Evolutionary conservation across 1,140 invertebrate genomes (phyloP), one percentile per base, ranked within the genome.

Genomic region (Pantala flavescens): DNA sequence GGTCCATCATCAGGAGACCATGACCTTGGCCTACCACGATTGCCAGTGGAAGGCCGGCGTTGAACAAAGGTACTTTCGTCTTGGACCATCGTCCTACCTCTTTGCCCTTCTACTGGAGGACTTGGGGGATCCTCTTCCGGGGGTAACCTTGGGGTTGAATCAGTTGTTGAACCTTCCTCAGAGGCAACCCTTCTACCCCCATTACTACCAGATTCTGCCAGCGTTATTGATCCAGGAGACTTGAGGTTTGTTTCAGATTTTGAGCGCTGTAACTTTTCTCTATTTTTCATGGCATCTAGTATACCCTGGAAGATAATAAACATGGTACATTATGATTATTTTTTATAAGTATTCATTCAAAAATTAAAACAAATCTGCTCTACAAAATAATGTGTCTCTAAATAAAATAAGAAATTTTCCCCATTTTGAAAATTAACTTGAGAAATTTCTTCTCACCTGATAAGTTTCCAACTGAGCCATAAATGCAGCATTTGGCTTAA

Each of bases 401-500:
- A 36, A 36, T 36, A 5, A 36, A 36, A 36, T 5, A 36, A 36
- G 28, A 36, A 5, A 36, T 36, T 36, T 36, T 36, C 28, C 9
- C 9, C 28, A 36, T 5, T 36, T 36, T 36, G 9, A 72, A 23
- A 71, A 36, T 14, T 43, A 55, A n/a, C 21, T 7, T 23, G 28
- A 7, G 14, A 21, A 74, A 74, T 43, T 73, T 70, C 16, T 28
- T 0, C 71, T 77, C 75, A 84, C 88, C 83, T 97, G 93, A 82
- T 99, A 99, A 12, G 93, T 98, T 84, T 96, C 93, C 74, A 99
- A 84, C 83, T 99, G 97, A 77, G 90, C 87, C 72, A 97, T 87
- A 84, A 99, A 99, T 79, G 93, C 96, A 63, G 89, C 90, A 83
- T 99, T 99, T 0, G 97, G 97, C 81, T 97, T 97, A 72, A 98